Base-by-base conservation (phyloP, 2,888 invertebrate genomes). In the Drosophila merina region DNA sequence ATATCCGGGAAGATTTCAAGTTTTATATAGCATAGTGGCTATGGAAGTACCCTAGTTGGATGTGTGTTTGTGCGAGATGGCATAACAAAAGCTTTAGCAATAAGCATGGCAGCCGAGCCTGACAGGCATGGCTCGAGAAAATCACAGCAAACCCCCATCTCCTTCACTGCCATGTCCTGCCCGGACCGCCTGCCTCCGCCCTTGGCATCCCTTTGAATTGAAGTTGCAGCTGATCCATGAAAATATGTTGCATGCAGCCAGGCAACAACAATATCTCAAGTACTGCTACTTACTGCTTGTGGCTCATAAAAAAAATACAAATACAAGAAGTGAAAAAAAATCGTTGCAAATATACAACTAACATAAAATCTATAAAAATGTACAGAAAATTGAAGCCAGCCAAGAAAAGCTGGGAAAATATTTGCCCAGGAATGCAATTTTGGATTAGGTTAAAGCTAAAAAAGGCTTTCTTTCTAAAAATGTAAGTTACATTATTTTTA, bases 151-250 rank as follows among this genome's bases (percentile, higher is more conserved):
- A 10, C 25, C 28, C 31, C 48, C 48, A 3, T 25, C 28, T 3
- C 20, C 28, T 3, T 12, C 44, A 33, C 14, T 10, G 12, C 28
- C 6, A 9, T 62, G 25, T 47, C 66, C 45, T 48, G 48, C 64
- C 20, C 1, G 20, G 20, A 20, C 20, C 20, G 20, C 28, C 28
- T 28, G 4, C 72, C 60, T 25, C 28, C 49, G 49, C 58, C 20
- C 20, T 31, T 31, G 72, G 50, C 67, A 70, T 76, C 76, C 81
- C 71, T 83, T 75, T 75, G 76, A 78, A 83, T 79, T 85, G 74
- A 78, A 78, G 84, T 70, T 86, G 81, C 87, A 88, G 84, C 86
- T 87, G 87, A 86, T 87, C 84, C 85, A 84, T 88, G 85, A 84
- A 85, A 87, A 76, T 82, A 76, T 86, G 82, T 80, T 79, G 82